These are phyloP conservation scores for Lepidochitona cinerea DNA, from an alignment of 2,888 invertebrate species.

Conservation along the genomic window DNA sequence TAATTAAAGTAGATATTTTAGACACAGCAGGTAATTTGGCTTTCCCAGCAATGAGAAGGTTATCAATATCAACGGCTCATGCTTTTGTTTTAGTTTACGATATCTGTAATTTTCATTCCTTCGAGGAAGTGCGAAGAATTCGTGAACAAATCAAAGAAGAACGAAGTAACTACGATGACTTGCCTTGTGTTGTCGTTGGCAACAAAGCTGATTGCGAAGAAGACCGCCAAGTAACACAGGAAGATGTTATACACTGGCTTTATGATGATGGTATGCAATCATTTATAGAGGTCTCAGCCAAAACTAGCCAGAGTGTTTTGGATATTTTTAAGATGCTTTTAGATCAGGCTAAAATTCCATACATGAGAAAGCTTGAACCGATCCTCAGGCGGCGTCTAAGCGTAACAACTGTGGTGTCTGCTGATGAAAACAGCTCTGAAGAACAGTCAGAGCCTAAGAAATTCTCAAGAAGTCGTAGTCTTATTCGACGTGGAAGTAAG, in stretches of 20 bases:
- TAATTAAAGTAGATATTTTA: slow-evolving; percentile 89
- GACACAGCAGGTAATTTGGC: slow-evolving; percentile 95
- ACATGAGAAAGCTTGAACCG: slow-evolving; percentile 51
- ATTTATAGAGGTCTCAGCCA: slow-evolving; percentile 68
- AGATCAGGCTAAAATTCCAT: slow-evolving; percentile 80
- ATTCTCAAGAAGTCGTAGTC: slow-evolving; percentile 77
- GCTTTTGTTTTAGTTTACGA: slow-evolving; percentile 94
- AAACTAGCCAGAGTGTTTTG: slow-evolving; percentile 80
- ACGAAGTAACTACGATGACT: slow-evolving; percentile 81
- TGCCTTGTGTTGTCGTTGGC: slow-evolving; percentile 97
- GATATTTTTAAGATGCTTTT: slow-evolving; percentile 87
- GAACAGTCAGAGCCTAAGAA: slow-evolving; percentile 63
- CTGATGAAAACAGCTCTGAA: slow-evolving; percentile 76
- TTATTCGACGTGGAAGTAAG: slow-evolving; percentile 83
- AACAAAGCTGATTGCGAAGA: slow-evolving; percentile 92
- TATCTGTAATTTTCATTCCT: slow-evolving; percentile 57
- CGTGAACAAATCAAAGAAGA: slow-evolving; percentile 83
- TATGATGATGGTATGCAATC: slow-evolving; percentile 66
- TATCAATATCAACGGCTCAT: slow-evolving; percentile 95
- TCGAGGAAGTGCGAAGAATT: slow-evolving; percentile 60
- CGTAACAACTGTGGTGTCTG: slow-evolving; percentile 72
- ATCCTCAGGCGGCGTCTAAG: slow-evolving; percentile 81
- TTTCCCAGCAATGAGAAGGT: slow-evolving; percentile 96
- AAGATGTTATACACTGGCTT: slow-evolving; percentile 85
- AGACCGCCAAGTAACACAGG: slow-evolving; percentile 77